Percentiles rank a stretch among this genome's conserved stretches.
Conservation (phyloP, 2,797 vertebrate genomes). For the Dermochelys coriacea region DNA sequence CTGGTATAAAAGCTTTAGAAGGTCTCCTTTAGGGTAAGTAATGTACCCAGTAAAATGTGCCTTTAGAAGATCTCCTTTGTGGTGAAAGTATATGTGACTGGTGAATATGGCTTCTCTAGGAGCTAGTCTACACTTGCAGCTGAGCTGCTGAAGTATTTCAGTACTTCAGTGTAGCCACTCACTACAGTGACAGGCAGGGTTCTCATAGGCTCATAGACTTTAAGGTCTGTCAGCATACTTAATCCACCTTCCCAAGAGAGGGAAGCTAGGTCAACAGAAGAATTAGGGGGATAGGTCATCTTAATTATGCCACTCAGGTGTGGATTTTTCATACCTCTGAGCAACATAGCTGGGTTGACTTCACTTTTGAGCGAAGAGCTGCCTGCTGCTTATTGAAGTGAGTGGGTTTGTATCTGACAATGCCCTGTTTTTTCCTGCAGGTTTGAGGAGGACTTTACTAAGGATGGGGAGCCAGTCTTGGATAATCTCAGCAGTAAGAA, state of each 20-base stretch:
- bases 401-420: slow-evolving; percentile 50
- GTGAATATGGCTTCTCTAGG: neutral
- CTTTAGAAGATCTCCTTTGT: neutral
- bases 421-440: slow-evolving; percentile 75
- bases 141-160: neutral
- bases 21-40: slow-evolving; percentile 25
- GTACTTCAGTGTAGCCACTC: neutral
- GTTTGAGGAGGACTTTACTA: slow-evolving; percentile 79
- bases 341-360: neutral
- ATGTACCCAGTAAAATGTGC: neutral
- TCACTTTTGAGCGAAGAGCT: neutral
- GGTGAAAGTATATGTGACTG: slow-evolving; percentile 9
- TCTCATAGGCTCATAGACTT: too few relatives aligned
- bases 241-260: neutral
- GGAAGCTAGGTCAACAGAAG: neutral
- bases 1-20: neutral
- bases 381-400: neutral
- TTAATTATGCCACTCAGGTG: neutral
- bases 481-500: slow-evolving; percentile 77
- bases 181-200: neutral
- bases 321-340: neutral
- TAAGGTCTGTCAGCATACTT: neutral
- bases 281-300: neutral
- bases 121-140: neutral
- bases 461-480: slow-evolving; percentile 75